Evolutionary conservation across 2,797 vertebrate species (phyloP), one percentile per base, ranked within the genome.

Genomic region (Paratrypauchen microcephalus): DNA sequence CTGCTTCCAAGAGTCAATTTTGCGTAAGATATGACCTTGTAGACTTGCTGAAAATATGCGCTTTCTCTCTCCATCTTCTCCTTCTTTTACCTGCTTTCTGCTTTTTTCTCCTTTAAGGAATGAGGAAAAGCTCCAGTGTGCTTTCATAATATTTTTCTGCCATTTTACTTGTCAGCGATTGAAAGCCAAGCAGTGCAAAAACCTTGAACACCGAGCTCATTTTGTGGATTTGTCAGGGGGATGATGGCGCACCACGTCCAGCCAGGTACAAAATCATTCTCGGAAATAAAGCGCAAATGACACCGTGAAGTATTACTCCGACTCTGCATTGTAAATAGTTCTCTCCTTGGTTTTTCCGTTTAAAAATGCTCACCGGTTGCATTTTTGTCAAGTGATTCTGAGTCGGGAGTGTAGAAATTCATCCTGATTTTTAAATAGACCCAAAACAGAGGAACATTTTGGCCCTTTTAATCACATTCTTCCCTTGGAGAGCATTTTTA

Each of bases 371-470:
- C 66, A 9, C 21, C 39, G 74, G 73, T 48, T 58, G 72, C 64
- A 59, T 80, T 81, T 82, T 76, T 76, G 58, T 77, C 70, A 80
- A 73, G 73, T 64, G 67, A 60, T 74, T 75, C 30, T 41, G 67
- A 70, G 71, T 45, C 32, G 61, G 45, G 74, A 79, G 55, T 26
- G 56, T 50, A 45, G 2, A 56, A 65, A 61, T 73, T 52, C 36
- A 26, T 68, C 62, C 30, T 58, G 9, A 45, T 59, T 47, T 67
- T 81, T 76, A 67, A 84, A 80, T 55, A 13, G n/a, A 11, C 21
- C 52, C 52, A 23, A 55, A 21, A 55, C 21, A 54, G 52, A 55
- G 21, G 52, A 11, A 24, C 24, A 13, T 12, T 55, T 55, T 23
- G 11, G 21, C 7, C 23, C 21, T 11, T 23, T 8, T 21, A 55